These are phyloP conservation scores for Vireo altiloquus DNA, from an alignment of 2,113 vertebrate genomes.

Conservation along the genomic window DNA sequence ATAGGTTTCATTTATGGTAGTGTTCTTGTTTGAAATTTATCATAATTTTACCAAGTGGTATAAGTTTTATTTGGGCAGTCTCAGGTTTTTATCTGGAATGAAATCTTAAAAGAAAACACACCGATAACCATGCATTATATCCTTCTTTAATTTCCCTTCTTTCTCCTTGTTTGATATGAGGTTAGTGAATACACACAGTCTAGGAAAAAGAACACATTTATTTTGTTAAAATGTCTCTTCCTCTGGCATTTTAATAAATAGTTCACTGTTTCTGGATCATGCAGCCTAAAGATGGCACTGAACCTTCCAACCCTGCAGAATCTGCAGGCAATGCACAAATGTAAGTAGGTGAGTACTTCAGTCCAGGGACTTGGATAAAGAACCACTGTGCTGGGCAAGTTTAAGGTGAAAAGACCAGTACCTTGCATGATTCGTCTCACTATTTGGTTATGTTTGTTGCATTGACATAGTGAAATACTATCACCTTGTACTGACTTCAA, in stretches of 20 bases:
- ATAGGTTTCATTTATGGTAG: not conserved
- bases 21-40: not conserved
- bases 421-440: not conserved
- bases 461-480: not conserved
- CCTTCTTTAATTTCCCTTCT: not conserved
- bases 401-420: not conserved
- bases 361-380: not conserved
- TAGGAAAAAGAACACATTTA: not conserved
- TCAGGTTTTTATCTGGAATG: not conserved
- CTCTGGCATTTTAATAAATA: not conserved
- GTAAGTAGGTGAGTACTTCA: not conserved
- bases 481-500: not conserved
- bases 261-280: not conserved
- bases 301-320: not conserved
- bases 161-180: not conserved
- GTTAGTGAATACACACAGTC: fast-evolving
- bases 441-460: not conserved
- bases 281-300: not conserved
- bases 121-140: not conserved
- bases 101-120: not conserved
- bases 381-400: not conserved
- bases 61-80: not conserved
- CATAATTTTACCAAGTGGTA: not conserved
- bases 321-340: not conserved
- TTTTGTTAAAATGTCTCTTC: not conserved